Evolutionary conservation across 2,797 vertebrate species (phyloP).

Genomic region (Myotis myotis): DNA sequence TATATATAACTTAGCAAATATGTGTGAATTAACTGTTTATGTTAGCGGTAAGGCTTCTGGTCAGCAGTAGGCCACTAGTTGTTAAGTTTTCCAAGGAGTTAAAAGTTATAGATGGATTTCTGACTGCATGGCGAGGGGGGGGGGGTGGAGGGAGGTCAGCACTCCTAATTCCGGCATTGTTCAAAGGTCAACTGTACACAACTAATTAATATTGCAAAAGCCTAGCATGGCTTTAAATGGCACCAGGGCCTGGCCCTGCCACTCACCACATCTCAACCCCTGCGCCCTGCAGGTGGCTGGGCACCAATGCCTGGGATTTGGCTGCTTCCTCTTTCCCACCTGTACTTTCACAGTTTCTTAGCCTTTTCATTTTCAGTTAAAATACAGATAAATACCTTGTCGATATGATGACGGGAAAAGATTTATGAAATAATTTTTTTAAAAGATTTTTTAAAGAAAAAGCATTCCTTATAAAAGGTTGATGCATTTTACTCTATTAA

Average conservation of each 20-base stretch:
- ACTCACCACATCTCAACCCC: accelerated
- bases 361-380: not conserved
- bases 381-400: not conserved
- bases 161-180: not conserved
- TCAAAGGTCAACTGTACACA: not conserved
- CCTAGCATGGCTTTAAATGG: not conserved
- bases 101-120: not conserved
- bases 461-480: not conserved
- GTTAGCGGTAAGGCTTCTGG: not conserved
- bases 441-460: not conserved
- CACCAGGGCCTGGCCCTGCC: not conserved
- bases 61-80: not conserved
- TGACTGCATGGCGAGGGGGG: not conserved
- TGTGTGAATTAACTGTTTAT: not conserved
- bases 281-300: not conserved
- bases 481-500: not conserved
- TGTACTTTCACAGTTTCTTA: not conserved
- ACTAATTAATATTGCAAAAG: not conserved
- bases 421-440: not conserved
- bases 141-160: not conserved
- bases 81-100: not conserved
- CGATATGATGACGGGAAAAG: not conserved
- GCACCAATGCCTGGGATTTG: not conserved
- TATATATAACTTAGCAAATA: not conserved
- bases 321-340: not conserved